A percentile compares a stretch with the other conserved stretches of the same genome.
phyloP scores from a whole-genome alignment of 2,888 invertebrate species.

The Megaustenia siamemsis region DNA sequence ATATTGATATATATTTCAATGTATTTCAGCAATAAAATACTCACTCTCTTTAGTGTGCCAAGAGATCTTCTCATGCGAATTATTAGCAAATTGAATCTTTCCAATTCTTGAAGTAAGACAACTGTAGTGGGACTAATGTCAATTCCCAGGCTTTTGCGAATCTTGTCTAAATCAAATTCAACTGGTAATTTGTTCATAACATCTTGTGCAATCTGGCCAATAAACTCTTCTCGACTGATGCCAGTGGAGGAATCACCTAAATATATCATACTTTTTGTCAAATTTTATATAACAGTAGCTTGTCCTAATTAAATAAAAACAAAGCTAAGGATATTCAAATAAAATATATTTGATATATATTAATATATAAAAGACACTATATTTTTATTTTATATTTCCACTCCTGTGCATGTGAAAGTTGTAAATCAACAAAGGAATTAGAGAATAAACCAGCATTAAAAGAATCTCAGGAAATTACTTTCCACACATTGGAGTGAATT shows the following conservation, averaged over 20 bases:
- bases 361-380: too few relatives aligned
- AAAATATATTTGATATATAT: too few relatives aligned
- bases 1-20: background rate
- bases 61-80: constrained; percentile 86
- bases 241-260: constrained; percentile 85
- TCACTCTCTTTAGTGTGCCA: constrained; percentile 83
- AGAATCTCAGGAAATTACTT: too few relatives aligned
- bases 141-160: constrained; percentile 89
- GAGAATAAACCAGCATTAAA: too few relatives aligned
- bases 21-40: constrained; percentile 20
- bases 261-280: background rate
- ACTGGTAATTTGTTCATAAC: constrained; percentile 88
- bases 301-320: too few relatives aligned
- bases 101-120: constrained; percentile 91
- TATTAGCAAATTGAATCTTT: constrained; percentile 91
- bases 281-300: background rate
- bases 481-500: too few relatives aligned
- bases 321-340: too few relatives aligned
- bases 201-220: constrained; percentile 88
- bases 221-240: constrained; percentile 91
- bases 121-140: constrained; percentile 90
- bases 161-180: constrained; percentile 89
- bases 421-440: too few relatives aligned
- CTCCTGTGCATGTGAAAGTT: too few relatives aligned
- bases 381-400: too few relatives aligned